Conservation (phyloP, 2,797 vertebrate genomes). For the Iguana delicatissima region DNA sequence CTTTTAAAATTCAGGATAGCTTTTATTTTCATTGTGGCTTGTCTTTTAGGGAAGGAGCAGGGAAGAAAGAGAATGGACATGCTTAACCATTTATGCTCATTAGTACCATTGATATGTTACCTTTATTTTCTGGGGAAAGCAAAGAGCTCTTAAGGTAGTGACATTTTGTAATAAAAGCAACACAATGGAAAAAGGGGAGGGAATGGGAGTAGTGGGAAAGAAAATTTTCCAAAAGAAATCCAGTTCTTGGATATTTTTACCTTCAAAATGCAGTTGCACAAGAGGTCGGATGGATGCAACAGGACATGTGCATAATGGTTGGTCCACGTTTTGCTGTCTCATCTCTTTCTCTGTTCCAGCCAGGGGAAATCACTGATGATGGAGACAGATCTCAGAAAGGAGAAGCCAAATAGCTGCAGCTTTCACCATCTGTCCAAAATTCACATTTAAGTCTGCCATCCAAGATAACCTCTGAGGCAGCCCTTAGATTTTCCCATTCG, state of each 20-base stretch:
- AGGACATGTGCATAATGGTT: neutral
- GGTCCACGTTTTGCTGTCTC: neutral
- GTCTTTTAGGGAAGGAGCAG: neutral
- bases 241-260: neutral
- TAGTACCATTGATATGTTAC: neutral
- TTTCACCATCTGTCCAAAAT: neutral
- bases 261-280: neutral
- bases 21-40: neutral
- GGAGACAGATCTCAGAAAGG: neutral
- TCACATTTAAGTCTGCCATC: neutral
- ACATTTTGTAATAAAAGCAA: neutral
- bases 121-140: neutral
- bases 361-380: neutral
- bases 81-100: neutral
- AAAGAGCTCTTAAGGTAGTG: neutral
- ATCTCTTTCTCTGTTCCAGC: neutral
- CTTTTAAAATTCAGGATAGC: neutral
- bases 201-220: neutral
- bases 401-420: neutral
- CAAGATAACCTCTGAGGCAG: neutral
- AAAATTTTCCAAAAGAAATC: neutral
- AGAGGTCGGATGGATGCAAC: neutral
- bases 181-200: neutral
- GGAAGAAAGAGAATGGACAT: neutral
- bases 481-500: neutral